Conservation (phyloP, 1,140 invertebrate genomes). For the Branchinecta lynchi region DNA sequence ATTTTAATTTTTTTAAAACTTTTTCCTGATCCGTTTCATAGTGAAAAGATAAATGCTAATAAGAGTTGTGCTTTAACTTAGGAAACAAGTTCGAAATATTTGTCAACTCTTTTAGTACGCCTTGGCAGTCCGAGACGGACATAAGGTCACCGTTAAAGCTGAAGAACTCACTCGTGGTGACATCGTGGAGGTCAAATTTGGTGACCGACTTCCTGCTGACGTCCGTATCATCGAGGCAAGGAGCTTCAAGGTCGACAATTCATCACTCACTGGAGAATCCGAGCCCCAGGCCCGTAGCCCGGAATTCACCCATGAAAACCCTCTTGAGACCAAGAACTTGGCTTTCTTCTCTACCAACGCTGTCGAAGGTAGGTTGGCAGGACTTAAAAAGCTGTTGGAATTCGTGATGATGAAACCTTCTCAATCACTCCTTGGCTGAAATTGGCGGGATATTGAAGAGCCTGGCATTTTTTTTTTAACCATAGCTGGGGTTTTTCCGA, state of each 20-base stretch:
- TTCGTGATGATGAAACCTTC: no score
- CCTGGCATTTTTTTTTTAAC: constrained; percentile 56
- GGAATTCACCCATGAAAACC: constrained; percentile 33
- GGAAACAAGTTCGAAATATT: no score
- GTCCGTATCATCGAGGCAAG: constrained; percentile 30
- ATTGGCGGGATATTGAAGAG: no score
- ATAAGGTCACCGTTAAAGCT: constrained; percentile 25
- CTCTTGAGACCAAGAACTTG: constrained; percentile 35
- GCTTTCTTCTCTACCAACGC: constrained; percentile 37
- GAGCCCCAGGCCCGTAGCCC: constrained; percentile 26
- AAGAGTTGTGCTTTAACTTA: no score
- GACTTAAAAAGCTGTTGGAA: not conserved
- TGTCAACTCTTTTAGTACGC: not conserved
- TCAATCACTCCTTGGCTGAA: no score
- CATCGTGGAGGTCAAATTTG: constrained; percentile 86
- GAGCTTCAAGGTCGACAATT: constrained; percentile 37
- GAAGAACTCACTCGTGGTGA: constrained; percentile 69
- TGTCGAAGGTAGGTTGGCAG: constrained; percentile 28
- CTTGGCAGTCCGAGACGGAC: not conserved
- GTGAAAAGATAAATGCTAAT: no score
- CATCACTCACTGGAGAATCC: constrained; percentile 39
- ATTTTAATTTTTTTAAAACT: no score
- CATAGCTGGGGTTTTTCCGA: constrained; percentile 42
- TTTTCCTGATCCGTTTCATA: no score
- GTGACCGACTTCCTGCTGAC: constrained; percentile 76